Evolutionary conservation across 2,888 invertebrate genomes (phyloP), one percentile per base, ranked within the genome.

Genomic region (Phalera bucephala): DNA sequence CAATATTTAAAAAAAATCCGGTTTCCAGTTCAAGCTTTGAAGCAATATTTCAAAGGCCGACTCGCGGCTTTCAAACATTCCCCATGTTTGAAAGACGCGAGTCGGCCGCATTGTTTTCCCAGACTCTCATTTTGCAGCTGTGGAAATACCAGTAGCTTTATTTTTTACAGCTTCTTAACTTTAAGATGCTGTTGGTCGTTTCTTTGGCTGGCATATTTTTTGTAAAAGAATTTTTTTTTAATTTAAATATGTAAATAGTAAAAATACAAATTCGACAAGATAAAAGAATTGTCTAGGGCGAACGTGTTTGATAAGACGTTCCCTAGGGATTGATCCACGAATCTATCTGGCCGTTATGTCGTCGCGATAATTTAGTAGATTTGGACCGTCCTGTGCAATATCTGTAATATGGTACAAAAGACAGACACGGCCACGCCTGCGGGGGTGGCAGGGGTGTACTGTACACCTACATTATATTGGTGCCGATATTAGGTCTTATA

Each of bases 1-100:
- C 66, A 70, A 69, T 70, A 64, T 73, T 67, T 66, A n/a, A 58
- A 52, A 71, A 65, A 72, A 70, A 63, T 64, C 63, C 55, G 51
- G 64, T 62, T 59, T 58, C 45, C 51, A 54, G 57, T 55, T 57
- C 52, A 43, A 40, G 64, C 73, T 72, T 73, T 73, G 63, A 69
- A 52, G 66, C 53, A 40, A 40, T 52, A 66, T 55, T 68, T 69
- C 66, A 72, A 73, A 73, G 61, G 50, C 53, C 57, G 40, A 45
- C n/a, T n/a, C n/a, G n/a, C n/a, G n/a, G n/a, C n/a, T n/a, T n/a
- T n/a, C n/a, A n/a, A n/a, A n/a, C n/a, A n/a, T n/a, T n/a, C n/a
- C n/a, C n/a, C n/a, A 53, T 61, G 59, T 60, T 68, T 69, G 71
- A 68, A 70, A 64, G 72, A 60, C 56, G 61, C 51, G 50, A 55